Evolutionary conservation across 1,140 invertebrate genomes (phyloP).

Genomic region (Scaptomyza pallida): DNA sequence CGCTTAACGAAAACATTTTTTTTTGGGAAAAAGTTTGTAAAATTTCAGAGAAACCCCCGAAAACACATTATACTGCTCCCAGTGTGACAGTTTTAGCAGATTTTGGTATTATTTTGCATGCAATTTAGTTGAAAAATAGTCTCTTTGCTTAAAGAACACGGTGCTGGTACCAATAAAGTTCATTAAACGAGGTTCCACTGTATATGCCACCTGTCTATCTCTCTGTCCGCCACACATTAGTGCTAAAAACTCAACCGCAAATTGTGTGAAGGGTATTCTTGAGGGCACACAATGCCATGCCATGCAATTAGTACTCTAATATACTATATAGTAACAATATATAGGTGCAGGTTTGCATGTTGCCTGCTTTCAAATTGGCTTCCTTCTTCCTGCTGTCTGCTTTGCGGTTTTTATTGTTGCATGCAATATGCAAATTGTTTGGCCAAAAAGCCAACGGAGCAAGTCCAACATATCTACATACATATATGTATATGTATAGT

Average conservation of each 20-base stretch:
- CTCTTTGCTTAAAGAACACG: too few species aligned
- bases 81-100: too few species aligned
- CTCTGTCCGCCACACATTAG: neutral
- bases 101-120: too few species aligned
- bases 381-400: constrained; percentile 69
- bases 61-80: too few species aligned
- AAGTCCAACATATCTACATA: constrained; percentile 2
- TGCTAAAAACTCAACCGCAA: constrained; percentile 2
- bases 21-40: too few species aligned
- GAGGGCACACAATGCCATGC: constrained; percentile 24
- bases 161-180: too few species aligned
- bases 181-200: too few species aligned
- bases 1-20: too few species aligned
- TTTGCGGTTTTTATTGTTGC: constrained; percentile 60
- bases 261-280: neutral
- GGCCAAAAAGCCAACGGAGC: constrained; percentile 38
- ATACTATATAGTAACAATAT: constrained; percentile 2
- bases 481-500: neutral
- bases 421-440: constrained; percentile 76
- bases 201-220: neutral
- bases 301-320: constrained; percentile 44
- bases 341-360: constrained; percentile 26
- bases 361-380: constrained; percentile 30
- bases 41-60: too few species aligned
- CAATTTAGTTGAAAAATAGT: too few species aligned